Evolutionary conservation across 2,888 invertebrate species (phyloP).

Genomic region (Aphelenchoides bicaudatus): DNA sequence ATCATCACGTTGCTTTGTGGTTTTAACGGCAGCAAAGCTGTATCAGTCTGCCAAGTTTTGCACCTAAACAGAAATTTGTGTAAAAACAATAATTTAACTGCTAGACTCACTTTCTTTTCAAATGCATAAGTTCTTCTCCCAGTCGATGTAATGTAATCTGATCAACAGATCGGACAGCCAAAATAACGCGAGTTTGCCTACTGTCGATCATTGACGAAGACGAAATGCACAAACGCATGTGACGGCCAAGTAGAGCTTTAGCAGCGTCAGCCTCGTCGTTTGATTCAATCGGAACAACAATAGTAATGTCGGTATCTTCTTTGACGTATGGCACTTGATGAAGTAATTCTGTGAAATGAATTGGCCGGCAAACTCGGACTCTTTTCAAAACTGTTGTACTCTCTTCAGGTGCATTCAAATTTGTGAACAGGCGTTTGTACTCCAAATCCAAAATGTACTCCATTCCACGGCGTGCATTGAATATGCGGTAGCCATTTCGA

Average conservation of each 20-base stretch:
- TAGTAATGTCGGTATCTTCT: conserved; percentile 77
- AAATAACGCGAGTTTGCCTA: conserved; percentile 48
- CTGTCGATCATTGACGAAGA: conserved; percentile 67
- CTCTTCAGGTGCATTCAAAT: background rate
- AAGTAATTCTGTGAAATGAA: conserved; percentile 82
- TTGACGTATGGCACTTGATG: conserved; percentile 84
- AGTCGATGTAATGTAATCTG: conserved; percentile 39
- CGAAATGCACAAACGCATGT: conserved; percentile 72
- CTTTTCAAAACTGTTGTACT: conserved; percentile 59
- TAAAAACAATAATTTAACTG: background rate
- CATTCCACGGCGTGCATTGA: conserved; percentile 79
- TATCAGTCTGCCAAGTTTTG: conserved; percentile 46
- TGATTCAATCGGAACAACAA: conserved; percentile 72
- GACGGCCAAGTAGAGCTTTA: conserved; percentile 71
- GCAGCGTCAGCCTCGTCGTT: conserved; percentile 65
- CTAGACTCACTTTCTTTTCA: conserved; percentile 40
- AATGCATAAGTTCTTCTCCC: conserved; percentile 49
- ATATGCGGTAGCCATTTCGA: conserved; percentile 62
- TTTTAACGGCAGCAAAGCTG: conserved; percentile 44
- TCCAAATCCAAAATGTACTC: conserved; percentile 74
- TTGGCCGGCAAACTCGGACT: conserved; percentile 76
- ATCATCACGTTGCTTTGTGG: conserved; percentile 26
- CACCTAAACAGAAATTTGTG: conserved; percentile 32
- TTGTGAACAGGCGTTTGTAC: conserved; percentile 32
- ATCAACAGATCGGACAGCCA: conserved; percentile 47